These are phyloP conservation scores for Eupeodes luniger DNA, from an alignment of 2,888 invertebrate species.

Conservation along the genomic window DNA sequence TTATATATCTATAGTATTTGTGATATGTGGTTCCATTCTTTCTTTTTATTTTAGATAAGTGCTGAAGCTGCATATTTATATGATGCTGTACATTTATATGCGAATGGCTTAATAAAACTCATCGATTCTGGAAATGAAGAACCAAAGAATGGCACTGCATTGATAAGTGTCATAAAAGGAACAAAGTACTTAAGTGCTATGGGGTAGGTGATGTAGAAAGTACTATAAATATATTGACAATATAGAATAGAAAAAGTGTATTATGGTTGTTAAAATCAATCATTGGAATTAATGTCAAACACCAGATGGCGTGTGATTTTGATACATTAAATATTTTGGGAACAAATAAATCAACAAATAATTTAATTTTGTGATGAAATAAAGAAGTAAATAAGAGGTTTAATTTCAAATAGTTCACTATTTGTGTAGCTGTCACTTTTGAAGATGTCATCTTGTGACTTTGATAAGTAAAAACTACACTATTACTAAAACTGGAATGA, in stretches of 20 bases:
- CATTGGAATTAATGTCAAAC: background rate
- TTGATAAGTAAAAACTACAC: no score
- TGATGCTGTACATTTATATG: constrained; percentile 97
- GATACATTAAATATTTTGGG: background rate
- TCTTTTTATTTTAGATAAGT: constrained; percentile 87
- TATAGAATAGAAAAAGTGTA: background rate
- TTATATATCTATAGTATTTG: background rate
- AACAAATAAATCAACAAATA: background rate
- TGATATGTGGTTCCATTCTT: background rate
- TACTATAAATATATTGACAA: background rate
- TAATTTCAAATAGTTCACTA: no score
- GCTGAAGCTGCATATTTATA: constrained; percentile 96
- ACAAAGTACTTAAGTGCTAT: constrained; percentile 92
- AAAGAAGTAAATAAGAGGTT: no score
- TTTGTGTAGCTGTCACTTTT: no score
- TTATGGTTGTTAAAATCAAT: background rate
- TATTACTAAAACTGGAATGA: no score
- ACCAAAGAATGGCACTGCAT: constrained; percentile 92
- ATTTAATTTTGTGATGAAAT: background rate
- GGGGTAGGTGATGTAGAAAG: constrained; percentile 87
- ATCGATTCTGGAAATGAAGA: constrained; percentile 87
- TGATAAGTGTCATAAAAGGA: constrained; percentile 91
- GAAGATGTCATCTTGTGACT: no score
- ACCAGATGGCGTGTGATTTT: background rate
- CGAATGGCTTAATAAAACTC: constrained; percentile 90